Percentiles rank a stretch among this genome's conserved stretches.
phyloP scores from a whole-genome alignment of 2,888 invertebrate species.

The Apotomis capreana region DNA sequence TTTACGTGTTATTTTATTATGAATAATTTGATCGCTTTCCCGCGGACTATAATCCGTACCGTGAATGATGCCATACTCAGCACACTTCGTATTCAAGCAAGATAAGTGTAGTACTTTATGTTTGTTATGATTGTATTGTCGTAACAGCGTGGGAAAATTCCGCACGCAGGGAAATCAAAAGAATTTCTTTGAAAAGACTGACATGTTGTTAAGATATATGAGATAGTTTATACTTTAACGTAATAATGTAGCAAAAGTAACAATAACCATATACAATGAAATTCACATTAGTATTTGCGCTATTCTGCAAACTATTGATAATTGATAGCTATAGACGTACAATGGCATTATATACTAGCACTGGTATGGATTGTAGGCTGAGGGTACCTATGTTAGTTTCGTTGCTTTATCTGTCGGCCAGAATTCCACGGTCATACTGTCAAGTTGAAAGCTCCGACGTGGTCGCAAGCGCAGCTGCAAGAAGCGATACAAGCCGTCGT shows the following conservation, averaged over 20 bases:
- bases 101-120: slow-evolving; percentile 49
- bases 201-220: slow-evolving; percentile 26
- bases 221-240: slow-evolving; percentile 23
- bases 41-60: slow-evolving; percentile 50
- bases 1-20: slow-evolving; percentile 3
- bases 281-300: slow-evolving; percentile 14
- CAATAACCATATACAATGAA: slow-evolving; percentile 15
- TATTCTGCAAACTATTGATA: not conserved
- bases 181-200: slow-evolving; percentile 39
- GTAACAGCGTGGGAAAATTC: slow-evolving; percentile 54
- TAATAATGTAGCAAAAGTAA: slow-evolving; percentile 29
- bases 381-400: slow-evolving; percentile 48
- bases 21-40: slow-evolving; percentile 41
- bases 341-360: slow-evolving; percentile 37
- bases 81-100: slow-evolving; percentile 52
- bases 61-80: slow-evolving; percentile 53
- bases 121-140: slow-evolving; percentile 46
- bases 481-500: slow-evolving; percentile 90
- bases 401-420: slow-evolving; percentile 65
- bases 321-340: not conserved
- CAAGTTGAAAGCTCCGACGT: slow-evolving; percentile 89
- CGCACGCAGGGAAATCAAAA: slow-evolving; percentile 42
- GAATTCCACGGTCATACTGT: slow-evolving; percentile 84
- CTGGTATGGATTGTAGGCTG: slow-evolving; percentile 46
- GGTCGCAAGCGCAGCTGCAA: slow-evolving; percentile 89